These are phyloP conservation scores for Drosophila fulvimacula DNA, from an alignment of 2,888 invertebrate genomes.

Conservation along the genomic window DNA sequence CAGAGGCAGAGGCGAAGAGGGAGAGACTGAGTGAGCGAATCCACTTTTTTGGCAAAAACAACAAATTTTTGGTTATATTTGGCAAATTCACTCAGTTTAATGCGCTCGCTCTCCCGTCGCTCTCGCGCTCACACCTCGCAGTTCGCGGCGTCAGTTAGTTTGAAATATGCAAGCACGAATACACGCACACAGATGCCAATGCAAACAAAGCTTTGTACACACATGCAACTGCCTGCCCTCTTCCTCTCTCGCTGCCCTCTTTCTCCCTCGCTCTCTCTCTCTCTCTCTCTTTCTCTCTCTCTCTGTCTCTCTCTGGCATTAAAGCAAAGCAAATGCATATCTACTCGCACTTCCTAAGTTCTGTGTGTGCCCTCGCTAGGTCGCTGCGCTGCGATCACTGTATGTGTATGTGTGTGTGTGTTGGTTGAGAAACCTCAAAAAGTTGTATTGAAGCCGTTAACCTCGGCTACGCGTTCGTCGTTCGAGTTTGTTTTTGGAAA, in stretches of 20 bases:
- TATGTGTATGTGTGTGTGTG: conserved; percentile 27
- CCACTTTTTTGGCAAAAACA: conserved; percentile 20
- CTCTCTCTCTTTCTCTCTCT: neutral
- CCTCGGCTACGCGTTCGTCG: conserved; percentile 81
- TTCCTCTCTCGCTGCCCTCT: neutral
- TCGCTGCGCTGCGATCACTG: conserved; percentile 57
- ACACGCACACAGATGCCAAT: conserved; percentile 6
- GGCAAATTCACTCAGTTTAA: conserved; percentile 51
- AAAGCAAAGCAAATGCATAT: conserved; percentile 32
- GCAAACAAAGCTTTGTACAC: conserved; percentile 23
- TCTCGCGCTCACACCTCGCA: neutral
- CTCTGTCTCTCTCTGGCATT: neutral
- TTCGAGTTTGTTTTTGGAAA: conserved; percentile 73
- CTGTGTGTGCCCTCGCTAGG: conserved; percentile 63
- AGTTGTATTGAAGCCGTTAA: conserved; percentile 84
- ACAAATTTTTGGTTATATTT: conserved; percentile 29
- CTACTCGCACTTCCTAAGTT: conserved; percentile 69
- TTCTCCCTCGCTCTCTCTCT: neutral
- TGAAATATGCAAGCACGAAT: conserved; percentile 46
- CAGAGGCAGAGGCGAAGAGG: neutral
- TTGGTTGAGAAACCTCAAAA: conserved; percentile 74
- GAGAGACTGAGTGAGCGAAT: neutral
- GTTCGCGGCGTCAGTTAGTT: conserved; percentile 36
- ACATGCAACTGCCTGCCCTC: neutral
- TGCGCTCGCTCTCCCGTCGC: neutral